Evolutionary conservation across 2,797 vertebrate species (phyloP).

Genomic region (Arnoldichthys spilopterus): DNA sequence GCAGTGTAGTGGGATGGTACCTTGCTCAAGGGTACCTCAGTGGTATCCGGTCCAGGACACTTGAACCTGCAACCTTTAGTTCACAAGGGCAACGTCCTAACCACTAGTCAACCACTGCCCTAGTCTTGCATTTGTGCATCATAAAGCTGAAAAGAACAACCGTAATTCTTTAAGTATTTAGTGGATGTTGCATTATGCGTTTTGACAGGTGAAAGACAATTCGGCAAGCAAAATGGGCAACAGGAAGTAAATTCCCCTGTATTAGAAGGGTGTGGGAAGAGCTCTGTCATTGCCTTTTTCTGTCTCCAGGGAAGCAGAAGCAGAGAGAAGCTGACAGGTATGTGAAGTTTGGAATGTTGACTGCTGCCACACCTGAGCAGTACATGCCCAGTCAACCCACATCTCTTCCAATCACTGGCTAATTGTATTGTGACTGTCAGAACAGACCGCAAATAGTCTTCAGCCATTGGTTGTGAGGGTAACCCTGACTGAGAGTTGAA

Average conservation of each 20-base stretch:
- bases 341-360: slow-evolving; percentile 76
- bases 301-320: slow-evolving; percentile 69
- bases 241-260: slow-evolving; percentile 33
- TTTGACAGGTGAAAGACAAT: slow-evolving; percentile 43
- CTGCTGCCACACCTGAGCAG: slow-evolving; percentile 75
- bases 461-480: slow-evolving; percentile 58
- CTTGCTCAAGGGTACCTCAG: no score
- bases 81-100: no score
- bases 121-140: background rate
- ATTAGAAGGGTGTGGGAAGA: slow-evolving; percentile 22
- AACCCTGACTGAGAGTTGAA: slow-evolving; percentile 67
- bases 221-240: slow-evolving; percentile 30
- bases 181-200: slow-evolving; percentile 22
- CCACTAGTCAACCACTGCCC: no score
- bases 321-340: slow-evolving; percentile 75
- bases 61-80: no score
- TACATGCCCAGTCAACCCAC: slow-evolving; percentile 67
- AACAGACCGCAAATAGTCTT: slow-evolving; percentile 65
- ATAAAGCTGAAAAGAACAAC: slow-evolving; percentile 5
- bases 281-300: slow-evolving; percentile 23
- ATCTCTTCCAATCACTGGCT: slow-evolving; percentile 72
- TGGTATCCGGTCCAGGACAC: no score
- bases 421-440: slow-evolving; percentile 68
- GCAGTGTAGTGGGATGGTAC: no score
- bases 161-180: slow-evolving; percentile 13